A percentile compares a stretch with the other conserved stretches of the same genome.
Evolutionary conservation across 2,113 vertebrate genomes (phyloP).

Genomic region (Tyto alba): DNA sequence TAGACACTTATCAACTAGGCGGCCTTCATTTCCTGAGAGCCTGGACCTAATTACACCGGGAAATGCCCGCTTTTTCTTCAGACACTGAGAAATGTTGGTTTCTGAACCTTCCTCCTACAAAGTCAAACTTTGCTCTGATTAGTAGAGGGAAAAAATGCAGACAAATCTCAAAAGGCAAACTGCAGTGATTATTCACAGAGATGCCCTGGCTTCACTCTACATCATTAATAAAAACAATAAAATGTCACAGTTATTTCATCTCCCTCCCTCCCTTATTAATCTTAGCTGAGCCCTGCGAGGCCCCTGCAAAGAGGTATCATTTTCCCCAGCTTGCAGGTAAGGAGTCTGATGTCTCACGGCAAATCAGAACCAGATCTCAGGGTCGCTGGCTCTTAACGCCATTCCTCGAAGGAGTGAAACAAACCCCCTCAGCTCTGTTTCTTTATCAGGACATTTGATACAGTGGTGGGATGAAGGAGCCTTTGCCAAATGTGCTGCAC

Average conservation of each 20-base stretch:
- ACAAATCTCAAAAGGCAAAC: neutral
- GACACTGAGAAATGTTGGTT: neutral
- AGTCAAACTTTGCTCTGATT: neutral
- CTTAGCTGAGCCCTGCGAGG: neutral
- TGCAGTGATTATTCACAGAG: neutral
- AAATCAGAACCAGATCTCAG: constrained; percentile 45
- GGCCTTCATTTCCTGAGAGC: constrained; percentile 55
- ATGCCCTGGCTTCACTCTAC: neutral
- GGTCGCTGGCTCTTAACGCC: neutral
- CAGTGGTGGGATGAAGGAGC: neutral
- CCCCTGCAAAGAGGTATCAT: constrained; percentile 12
- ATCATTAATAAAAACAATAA: neutral
- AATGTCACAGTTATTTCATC: neutral
- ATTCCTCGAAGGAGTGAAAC: neutral
- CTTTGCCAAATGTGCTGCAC: neutral
- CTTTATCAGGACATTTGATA: neutral
- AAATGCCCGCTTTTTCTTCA: neutral
- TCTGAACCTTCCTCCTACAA: neutral
- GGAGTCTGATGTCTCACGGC: neutral
- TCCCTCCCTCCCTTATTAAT: neutral
- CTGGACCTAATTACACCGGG: constrained; percentile 57
- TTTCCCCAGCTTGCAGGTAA: constrained; percentile 28
- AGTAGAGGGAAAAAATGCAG: neutral
- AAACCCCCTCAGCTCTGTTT: neutral
- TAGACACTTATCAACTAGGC: constrained; percentile 54